Conservation (phyloP, 2,888 invertebrate genomes). For the Ischnus inquisitorius region DNA sequence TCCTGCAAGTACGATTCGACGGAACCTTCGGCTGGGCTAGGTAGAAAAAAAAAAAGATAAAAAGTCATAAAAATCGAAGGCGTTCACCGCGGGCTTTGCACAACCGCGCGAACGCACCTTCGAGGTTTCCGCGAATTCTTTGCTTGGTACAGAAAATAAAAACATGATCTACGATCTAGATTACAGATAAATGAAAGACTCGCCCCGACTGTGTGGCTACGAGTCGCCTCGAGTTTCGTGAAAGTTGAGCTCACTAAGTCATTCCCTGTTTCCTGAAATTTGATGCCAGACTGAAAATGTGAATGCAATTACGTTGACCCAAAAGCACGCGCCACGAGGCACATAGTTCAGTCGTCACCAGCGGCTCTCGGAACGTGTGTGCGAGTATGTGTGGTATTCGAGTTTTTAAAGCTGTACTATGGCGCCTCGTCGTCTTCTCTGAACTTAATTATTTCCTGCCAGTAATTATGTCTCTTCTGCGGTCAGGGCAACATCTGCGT, state of each 20-base stretch:
- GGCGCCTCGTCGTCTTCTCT: conserved; percentile 4
- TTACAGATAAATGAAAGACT: conserved; percentile 57
- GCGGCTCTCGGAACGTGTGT: not conserved
- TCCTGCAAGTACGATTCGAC: conserved; percentile 25
- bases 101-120: conserved; percentile 28
- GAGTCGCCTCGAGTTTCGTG: conserved; percentile 52
- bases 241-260: conserved; percentile 38
- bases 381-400: not conserved
- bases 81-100: conserved; percentile 44
- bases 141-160: conserved; percentile 30
- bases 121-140: conserved; percentile 36
- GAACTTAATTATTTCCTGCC: conserved; percentile 63
- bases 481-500: conserved; percentile 53
- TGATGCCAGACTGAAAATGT: conserved; percentile 59
- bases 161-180: conserved; percentile 54
- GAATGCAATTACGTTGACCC: conserved; percentile 62
- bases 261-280: conserved; percentile 58
- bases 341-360: conserved; percentile 57
- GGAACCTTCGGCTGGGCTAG: conserved; percentile 1
- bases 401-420: not conserved
- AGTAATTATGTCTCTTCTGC: conserved; percentile 45
- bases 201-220: conserved; percentile 5
- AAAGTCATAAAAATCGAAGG: conserved; percentile 42
- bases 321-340: conserved; percentile 53
- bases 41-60: conserved; percentile 31